These are phyloP conservation scores for Monopis laevigella DNA, from an alignment of 2,888 invertebrate genomes.

Conservation along the genomic window DNA sequence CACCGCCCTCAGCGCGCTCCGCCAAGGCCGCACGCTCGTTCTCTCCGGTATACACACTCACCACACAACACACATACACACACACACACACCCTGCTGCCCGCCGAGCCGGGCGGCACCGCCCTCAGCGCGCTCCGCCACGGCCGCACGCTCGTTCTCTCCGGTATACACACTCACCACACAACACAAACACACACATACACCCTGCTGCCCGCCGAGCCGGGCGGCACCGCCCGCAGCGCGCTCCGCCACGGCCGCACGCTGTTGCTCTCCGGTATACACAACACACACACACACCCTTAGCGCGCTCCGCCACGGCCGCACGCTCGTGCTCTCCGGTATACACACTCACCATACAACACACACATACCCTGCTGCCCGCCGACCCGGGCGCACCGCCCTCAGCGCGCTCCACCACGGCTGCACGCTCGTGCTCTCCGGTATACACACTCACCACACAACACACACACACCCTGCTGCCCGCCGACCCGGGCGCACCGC, in stretches of 20 bases:
- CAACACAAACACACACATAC: slow-evolving; percentile 89
- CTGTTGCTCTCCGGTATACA: slow-evolving; percentile 79
- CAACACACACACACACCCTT: too few relatives aligned
- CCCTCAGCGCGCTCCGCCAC: slow-evolving; percentile 69
- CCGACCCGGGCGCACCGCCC: neutral
- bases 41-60: slow-evolving; percentile 70
- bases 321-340: too few relatives aligned
- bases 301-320: too few relatives aligned
- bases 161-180: too few relatives aligned
- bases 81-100: slow-evolving; percentile 20
- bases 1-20: slow-evolving; percentile 81
- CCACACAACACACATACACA: slow-evolving; percentile 69
- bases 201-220: slow-evolving; percentile 85
- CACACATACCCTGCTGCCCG: too few relatives aligned
- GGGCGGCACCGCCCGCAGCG: slow-evolving; percentile 75
- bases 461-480: slow-evolving; percentile 91
- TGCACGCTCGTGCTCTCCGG: neutral
- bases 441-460: too few relatives aligned
- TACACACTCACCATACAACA: too few relatives aligned
- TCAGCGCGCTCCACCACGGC: neutral
- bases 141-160: slow-evolving; percentile 88
- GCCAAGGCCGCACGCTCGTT: slow-evolving; percentile 86
- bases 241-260: slow-evolving; percentile 86
- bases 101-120: slow-evolving; percentile 74
- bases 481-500: slow-evolving; percentile 75